These are phyloP conservation scores for Apis florea DNA, from an alignment of 1,140 invertebrate species.

Conservation along the genomic window DNA sequence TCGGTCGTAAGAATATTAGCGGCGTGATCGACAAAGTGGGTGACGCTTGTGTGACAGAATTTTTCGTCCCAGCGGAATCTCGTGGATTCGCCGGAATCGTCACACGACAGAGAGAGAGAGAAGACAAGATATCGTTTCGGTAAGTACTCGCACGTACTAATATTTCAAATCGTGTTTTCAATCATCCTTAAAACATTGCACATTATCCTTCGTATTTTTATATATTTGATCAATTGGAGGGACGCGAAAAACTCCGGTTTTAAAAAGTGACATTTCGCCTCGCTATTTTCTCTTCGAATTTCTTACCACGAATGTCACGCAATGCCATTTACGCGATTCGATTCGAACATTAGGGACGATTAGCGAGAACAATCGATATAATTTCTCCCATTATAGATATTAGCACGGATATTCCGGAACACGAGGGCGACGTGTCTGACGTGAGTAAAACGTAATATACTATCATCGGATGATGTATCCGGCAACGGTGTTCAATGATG, in stretches of 20 bases:
- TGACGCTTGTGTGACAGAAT: conserved; percentile 30
- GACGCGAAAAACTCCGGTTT: background rate
- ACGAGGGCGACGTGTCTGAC: conserved; percentile 54
- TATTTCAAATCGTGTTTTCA: background rate
- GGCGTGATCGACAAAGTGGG: conserved; percentile 34
- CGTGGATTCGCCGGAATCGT: conserved; percentile 35
- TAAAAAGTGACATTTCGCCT: background rate
- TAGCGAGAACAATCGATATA: background rate
- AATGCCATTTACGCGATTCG: background rate
- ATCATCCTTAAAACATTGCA: background rate
- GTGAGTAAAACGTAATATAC: conserved; percentile 8
- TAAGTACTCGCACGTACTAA: background rate
- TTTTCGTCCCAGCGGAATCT: conserved; percentile 1
- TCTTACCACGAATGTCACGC: too few relatives aligned
- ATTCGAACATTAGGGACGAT: background rate
- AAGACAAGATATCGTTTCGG: conserved; percentile 12
- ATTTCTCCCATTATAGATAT: conserved; percentile 12
- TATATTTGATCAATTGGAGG: too few relatives aligned
- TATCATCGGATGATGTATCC: conserved; percentile 26
- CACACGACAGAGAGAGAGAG: background rate
- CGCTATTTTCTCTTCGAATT: background rate
- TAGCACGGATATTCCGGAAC: conserved; percentile 11
- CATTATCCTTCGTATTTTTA: background rate
- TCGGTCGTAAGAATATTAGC: conserved; percentile 4
- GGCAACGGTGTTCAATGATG: conserved; percentile 56